These are phyloP conservation scores for Tetramorium parvispinum DNA, from an alignment of 1,140 invertebrate genomes.

Conservation along the genomic window DNA sequence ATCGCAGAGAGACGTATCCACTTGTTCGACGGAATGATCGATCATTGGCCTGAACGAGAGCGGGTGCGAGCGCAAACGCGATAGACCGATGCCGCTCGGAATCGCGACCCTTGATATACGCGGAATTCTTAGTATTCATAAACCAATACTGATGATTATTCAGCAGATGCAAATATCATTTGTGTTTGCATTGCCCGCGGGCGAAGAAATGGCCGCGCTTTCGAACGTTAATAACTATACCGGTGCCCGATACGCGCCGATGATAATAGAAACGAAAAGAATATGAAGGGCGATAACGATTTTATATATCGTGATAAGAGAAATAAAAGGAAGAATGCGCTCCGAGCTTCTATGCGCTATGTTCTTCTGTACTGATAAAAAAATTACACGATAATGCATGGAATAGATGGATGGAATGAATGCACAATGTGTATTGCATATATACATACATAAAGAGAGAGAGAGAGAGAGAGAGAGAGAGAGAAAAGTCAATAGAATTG, in stretches of 20 bases:
- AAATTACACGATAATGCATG: neutral
- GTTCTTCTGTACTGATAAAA: neutral
- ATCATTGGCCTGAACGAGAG: conserved; percentile 31
- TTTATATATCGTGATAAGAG: neutral
- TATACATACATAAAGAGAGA: neutral
- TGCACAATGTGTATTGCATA: neutral
- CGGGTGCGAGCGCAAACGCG: conserved; percentile 18
- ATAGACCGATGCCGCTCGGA: neutral
- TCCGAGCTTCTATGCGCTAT: neutral
- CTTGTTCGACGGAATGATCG: conserved; percentile 58
- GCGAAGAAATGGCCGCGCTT: conserved; percentile 14
- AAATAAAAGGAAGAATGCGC: neutral
- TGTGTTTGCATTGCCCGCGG: conserved; percentile 9
- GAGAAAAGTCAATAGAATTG: neutral
- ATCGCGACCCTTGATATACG: conserved; percentile 33
- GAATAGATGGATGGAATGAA: no score
- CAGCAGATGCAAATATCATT: conserved; percentile 51
- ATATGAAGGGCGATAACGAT: conserved; percentile 1
- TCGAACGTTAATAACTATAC: conserved; percentile 34
- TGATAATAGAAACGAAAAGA: conserved; percentile 25
- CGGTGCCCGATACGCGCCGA: conserved; percentile 1
- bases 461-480: neutral
- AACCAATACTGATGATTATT: conserved; percentile 60
- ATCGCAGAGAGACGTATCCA: conserved; percentile 49
- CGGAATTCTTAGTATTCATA: conserved; percentile 58